These are phyloP conservation scores for Phasianus colchicus DNA, from an alignment of 2,113 vertebrate species.

Conservation along the genomic window DNA sequence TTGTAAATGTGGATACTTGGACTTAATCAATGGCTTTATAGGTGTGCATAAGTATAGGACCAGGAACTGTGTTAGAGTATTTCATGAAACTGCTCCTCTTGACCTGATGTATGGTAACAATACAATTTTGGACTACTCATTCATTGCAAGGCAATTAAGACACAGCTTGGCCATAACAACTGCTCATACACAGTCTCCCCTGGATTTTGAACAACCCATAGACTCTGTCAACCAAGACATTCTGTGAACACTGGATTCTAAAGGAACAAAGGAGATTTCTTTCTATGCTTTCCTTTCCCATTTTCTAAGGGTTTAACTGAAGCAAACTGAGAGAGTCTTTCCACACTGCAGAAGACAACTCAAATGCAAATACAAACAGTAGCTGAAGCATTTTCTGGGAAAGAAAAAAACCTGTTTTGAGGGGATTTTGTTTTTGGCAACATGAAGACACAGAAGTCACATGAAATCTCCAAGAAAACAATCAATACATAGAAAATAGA, in stretches of 20 bases:
- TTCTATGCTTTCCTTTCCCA: background rate
- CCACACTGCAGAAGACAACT: background rate
- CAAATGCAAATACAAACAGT: background rate
- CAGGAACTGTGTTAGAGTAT: background rate
- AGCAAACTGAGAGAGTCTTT: background rate
- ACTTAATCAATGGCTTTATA: background rate
- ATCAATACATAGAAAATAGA: no score
- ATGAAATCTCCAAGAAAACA: background rate
- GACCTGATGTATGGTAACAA: background rate
- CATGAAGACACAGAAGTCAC: background rate
- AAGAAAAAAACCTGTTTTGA: background rate
- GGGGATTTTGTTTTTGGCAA: background rate
- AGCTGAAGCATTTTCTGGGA: background rate
- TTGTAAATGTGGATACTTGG: background rate
- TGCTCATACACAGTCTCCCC: background rate
- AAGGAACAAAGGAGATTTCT: background rate
- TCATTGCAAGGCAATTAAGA: background rate
- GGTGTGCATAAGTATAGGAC: background rate
- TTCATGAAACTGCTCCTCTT: background rate
- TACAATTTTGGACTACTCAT: accelerated
- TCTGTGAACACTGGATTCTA: background rate
- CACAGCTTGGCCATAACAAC: background rate
- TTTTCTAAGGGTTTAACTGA: background rate
- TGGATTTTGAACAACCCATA: background rate
- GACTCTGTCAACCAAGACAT: background rate